Evolutionary conservation across 1,140 invertebrate species (phyloP), one percentile per base, ranked within the genome.

Genomic region (Dinoponera quadriceps): DNA sequence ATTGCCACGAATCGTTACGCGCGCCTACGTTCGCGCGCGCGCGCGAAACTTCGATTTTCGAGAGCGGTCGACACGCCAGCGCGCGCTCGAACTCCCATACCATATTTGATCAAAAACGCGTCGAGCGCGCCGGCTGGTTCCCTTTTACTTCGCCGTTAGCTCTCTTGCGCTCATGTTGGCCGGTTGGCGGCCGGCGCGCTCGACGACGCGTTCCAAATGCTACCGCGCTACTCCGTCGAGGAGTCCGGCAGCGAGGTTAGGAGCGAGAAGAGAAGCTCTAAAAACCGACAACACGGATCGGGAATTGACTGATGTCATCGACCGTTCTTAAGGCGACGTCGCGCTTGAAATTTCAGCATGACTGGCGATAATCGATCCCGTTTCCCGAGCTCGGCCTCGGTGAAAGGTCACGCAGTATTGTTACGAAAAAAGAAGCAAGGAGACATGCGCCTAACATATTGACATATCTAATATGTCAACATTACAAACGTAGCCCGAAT

Each of bases 101-200:
- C 85, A 81, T 86, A 86, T 86, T 86, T 86, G 85, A 86, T 86
- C 60, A 86, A 86, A 84, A 81, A 48, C 65, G 74, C 74, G 59
- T n/a, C n/a, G n/a, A n/a, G 71, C 49, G 49, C 59, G 55, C 48
- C 49, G 60, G 25, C 27, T 62, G 66, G 27, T 18, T 80, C 63
- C 84, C 66, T 71, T 85, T 90, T 84, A 84, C 83, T 88, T 84
- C 60, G 73, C 84, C 65, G 85, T 54, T 55, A 29, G 73, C 62
- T 62, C 55, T 33, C 74, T 55, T 29, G 73, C 62, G 68, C 55
- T 33, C 74, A 25, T 33, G 38, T 11, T 44, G 38, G 38, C 38
- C 11, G 7, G 38, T 44, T n/a, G n/a, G n/a, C n/a, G n/a, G 38
- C 38, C 38, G 38, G 4, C 49, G 48, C 33, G 38, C 20, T 44